phyloP scores from a whole-genome alignment of 2,888 invertebrate species.

The Oasisia sp. region DNA sequence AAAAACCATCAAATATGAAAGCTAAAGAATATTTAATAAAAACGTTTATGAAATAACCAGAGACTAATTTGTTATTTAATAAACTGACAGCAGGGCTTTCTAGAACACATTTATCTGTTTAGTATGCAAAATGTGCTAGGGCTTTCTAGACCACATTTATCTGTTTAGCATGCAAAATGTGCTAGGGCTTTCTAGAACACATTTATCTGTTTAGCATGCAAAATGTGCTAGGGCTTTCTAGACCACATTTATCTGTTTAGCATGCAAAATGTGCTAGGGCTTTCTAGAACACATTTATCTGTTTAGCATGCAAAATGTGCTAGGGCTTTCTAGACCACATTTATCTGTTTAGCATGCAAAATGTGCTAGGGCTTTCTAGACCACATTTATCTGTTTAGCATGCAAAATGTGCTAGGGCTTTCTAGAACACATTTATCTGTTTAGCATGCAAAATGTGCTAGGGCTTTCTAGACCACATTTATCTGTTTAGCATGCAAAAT shows the following conservation, averaged over 20 bases:
- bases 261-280: too few species aligned
- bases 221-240: neutral
- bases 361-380: too few species aligned
- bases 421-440: too few species aligned
- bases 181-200: neutral
- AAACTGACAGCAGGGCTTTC: neutral
- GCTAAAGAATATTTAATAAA: neutral
- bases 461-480: too few species aligned
- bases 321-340: too few species aligned
- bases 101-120: neutral
- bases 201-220: neutral
- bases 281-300: too few species aligned
- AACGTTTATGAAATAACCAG: neutral
- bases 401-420: too few species aligned
- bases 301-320: neutral
- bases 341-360: too few species aligned
- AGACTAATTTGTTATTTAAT: neutral
- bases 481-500: neutral
- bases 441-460: too few species aligned
- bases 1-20: neutral
- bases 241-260: neutral
- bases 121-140: too few species aligned
- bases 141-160: neutral
- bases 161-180: neutral
- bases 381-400: too few species aligned